Percentiles rank a stretch among this genome's conserved stretches.
phyloP scores from a whole-genome alignment of 2,797 vertebrate species.

The Varecia variegata region DNA sequence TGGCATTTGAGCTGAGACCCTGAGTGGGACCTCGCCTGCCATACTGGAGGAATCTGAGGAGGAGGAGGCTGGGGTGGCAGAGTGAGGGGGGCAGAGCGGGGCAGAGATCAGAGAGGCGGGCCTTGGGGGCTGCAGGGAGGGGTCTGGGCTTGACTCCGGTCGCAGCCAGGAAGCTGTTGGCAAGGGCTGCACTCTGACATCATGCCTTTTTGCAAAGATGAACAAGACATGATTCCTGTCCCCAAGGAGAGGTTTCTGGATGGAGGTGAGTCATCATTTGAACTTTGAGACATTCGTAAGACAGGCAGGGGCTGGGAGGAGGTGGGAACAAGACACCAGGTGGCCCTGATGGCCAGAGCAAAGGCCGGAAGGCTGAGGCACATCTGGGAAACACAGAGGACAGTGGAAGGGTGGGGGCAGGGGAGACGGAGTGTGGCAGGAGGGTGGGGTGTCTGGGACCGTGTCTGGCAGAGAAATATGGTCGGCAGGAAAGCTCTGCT shows the following conservation, averaged over 20 bases:
- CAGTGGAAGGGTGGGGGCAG: rapidly evolving
- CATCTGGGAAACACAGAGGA: rapidly evolving
- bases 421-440: rapidly evolving
- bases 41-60: not conserved
- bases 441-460: not conserved
- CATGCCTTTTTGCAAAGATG: not conserved
- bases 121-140: not conserved
- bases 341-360: not conserved
- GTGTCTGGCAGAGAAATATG: not conserved
- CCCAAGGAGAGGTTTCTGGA: conserved; percentile 42
- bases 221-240: not conserved
- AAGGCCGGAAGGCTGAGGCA: not conserved
- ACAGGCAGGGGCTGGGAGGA: not conserved
- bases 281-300: not conserved
- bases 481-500: not conserved
- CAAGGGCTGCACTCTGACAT: not conserved
- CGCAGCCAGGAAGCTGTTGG: not conserved
- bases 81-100: rapidly evolving
- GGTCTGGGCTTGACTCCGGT: not conserved
- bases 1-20: not conserved
- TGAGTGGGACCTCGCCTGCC: not conserved
- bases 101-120: no score
- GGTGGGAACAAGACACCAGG: not conserved
- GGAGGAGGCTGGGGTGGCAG: not conserved
- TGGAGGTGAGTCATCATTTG: conserved; percentile 39